Conservation (phyloP, 2,888 invertebrate genomes). For the Noctua comes region DNA sequence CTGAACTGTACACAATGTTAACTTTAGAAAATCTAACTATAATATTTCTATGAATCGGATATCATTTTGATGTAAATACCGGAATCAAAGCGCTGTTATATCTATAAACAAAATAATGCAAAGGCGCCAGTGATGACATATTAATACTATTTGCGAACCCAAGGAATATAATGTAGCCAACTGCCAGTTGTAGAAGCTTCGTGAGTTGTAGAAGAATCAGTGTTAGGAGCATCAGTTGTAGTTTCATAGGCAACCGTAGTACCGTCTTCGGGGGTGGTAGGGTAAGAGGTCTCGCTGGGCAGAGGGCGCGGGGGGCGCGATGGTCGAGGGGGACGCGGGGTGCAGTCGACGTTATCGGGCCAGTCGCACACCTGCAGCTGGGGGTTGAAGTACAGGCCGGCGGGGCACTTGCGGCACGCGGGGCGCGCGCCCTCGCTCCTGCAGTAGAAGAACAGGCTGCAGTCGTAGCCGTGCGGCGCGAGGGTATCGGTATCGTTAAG, state of each 20-base stretch:
- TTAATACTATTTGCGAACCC: conserved; percentile 7
- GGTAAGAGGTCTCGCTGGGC: neutral
- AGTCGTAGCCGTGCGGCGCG: conserved; percentile 73
- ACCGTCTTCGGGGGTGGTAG: neutral
- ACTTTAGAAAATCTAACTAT: neutral
- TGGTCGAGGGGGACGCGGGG: neutral
- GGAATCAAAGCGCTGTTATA: neutral
- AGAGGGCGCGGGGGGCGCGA: neutral
- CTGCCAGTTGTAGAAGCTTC: neutral
- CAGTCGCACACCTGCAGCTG: conserved; percentile 69
- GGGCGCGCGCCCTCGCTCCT: conserved; percentile 50
- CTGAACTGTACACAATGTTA: too few species aligned
- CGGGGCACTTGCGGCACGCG: conserved; percentile 72
- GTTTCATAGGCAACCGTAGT: neutral
- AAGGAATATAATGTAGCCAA: neutral
- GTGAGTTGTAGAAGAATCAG: neutral
- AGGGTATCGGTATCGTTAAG: conserved; percentile 50
- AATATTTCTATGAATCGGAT: neutral
- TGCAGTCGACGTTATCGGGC: conserved; percentile 66
- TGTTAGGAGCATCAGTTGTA: neutral
- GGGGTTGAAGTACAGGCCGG: conserved; percentile 71
- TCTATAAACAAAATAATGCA: neutral
- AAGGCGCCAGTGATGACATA: neutral
- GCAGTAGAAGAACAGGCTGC: conserved; percentile 75
- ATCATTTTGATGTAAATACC: neutral